phyloP scores from a whole-genome alignment of 2,797 vertebrate species.

The Salarias fasciatus region DNA sequence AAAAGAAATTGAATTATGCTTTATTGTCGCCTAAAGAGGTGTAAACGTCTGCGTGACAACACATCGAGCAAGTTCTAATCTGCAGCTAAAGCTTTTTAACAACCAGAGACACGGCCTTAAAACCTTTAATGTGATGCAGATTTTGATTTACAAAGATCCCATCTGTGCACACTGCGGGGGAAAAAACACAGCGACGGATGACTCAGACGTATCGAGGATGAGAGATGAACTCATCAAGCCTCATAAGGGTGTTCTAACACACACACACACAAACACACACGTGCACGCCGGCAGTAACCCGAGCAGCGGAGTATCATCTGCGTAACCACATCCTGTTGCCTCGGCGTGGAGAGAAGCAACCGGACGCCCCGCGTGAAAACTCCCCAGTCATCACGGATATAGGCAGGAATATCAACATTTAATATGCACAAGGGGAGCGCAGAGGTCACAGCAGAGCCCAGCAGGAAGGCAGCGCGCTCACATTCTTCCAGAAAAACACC shows the following conservation, averaged over 20 bases:
- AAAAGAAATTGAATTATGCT: constrained; percentile 7
- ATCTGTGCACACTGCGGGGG: constrained; percentile 19
- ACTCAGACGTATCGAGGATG: constrained; percentile 34
- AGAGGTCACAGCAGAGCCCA: constrained; percentile 54
- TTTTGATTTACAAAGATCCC: constrained; percentile 20
- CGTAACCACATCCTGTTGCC: constrained; percentile 69
- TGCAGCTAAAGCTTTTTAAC: constrained; percentile 14
- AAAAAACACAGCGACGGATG: constrained; percentile 24
- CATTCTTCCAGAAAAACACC: constrained; percentile 21
- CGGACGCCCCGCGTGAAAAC: constrained; percentile 62
- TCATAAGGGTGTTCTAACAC: constrained; percentile 32
- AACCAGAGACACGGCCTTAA: constrained; percentile 1
- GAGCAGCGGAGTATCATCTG: constrained; percentile 60
- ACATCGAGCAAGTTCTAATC: constrained; percentile 1
- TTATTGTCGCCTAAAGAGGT: constrained; percentile 7
- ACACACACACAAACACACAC: constrained; percentile 8
- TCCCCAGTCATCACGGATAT: constrained; percentile 72
- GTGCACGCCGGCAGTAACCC: constrained; percentile 51
- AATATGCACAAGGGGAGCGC: constrained; percentile 67
- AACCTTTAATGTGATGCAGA: constrained; percentile 9
- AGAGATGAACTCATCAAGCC: constrained; percentile 25
- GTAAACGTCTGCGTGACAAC: neutral
- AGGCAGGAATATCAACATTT: constrained; percentile 71
- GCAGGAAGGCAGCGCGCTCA: constrained; percentile 24
- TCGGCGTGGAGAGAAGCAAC: constrained; percentile 58